phyloP scores from a whole-genome alignment of 1,140 invertebrate genomes.

The Brachionus angularis region DNA sequence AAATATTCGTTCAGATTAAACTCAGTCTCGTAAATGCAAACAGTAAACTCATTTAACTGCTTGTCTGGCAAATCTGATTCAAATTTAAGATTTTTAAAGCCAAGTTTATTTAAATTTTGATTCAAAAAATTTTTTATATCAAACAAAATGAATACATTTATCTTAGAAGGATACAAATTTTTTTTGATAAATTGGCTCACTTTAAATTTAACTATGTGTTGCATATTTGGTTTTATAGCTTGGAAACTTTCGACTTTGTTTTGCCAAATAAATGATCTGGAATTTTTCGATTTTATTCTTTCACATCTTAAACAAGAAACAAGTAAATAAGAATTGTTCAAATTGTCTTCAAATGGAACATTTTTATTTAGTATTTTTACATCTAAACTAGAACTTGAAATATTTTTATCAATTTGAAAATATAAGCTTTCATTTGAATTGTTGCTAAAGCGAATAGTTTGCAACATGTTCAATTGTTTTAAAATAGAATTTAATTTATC shows the following conservation, averaged over 20 bases:
- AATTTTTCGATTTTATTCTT: background rate
- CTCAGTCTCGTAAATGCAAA: too few species aligned
- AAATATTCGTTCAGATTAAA: too few species aligned
- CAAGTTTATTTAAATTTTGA: background rate
- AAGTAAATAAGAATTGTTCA: background rate
- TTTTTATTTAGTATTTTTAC: slow-evolving; percentile 15
- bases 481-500: background rate
- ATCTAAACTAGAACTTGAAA: background rate
- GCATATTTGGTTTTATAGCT: background rate
- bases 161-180: background rate
- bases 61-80: too few species aligned
- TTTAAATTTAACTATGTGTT: background rate
- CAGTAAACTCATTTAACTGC: slow-evolving; percentile 1
- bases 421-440: background rate
- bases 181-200: background rate
- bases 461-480: slow-evolving; percentile 23
- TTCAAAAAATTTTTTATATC: slow-evolving; percentile 11
- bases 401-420: background rate
- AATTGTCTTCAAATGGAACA: background rate
- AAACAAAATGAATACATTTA: background rate
- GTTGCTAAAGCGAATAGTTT: background rate
- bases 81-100: background rate
- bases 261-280: background rate
- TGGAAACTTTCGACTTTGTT: background rate
- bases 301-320: background rate